Base-by-base conservation (phyloP, 2,797 vertebrate species). In the Echeneis naucrates region DNA sequence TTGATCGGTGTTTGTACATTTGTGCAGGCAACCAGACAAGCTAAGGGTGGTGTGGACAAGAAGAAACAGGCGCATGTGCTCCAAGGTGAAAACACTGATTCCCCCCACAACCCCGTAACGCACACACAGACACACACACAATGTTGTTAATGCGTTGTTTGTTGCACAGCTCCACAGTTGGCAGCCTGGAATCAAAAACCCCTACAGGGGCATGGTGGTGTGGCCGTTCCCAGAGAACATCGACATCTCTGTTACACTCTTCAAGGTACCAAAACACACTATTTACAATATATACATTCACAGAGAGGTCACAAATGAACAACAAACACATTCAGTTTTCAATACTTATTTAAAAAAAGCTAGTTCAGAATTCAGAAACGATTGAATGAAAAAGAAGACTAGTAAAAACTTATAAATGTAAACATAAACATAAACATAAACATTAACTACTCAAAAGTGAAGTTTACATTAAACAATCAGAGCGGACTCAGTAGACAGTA, bases 141-240 rank as follows among this genome's bases (percentile, higher is more conserved):
- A 13, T 16, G 26, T 45, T 35, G 38, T 51, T 24, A 40, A 32
- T 33, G 38, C 64, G 7, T 45, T 72, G 33, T 81, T 64, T 78
- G 68, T 78, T 75, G 24, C 82, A 21, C 77, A 98, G 97, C 94
- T 96, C 68, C 97, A 98, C 89, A 95, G 96, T 73, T 98, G 97
- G 97, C 96, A 96, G 89, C 97, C 97, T 0, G 97, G 96, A 30
- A 98, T 98, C 86, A 96, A 96, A 86, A 97, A 98, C 87, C 96
- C 97, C 0, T 98, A 97, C 87, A 90, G 95, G 13, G 97, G 97
- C 21, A 96, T 92, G 30, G 96, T 97, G 84, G 90, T 96, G 17
- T 97, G 97, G 97, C 95, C 96, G 2, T 97, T 97, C 10, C 97
- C 97, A 0, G 97, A 98, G 84, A 98, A 97, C 27, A 94, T 98